A percentile compares a stretch with the other conserved stretches of the same genome.
These are phyloP conservation scores for Hydrochoerus hydrochaeris DNA, from an alignment of 2,113 vertebrate genomes.

Conservation along the genomic window DNA sequence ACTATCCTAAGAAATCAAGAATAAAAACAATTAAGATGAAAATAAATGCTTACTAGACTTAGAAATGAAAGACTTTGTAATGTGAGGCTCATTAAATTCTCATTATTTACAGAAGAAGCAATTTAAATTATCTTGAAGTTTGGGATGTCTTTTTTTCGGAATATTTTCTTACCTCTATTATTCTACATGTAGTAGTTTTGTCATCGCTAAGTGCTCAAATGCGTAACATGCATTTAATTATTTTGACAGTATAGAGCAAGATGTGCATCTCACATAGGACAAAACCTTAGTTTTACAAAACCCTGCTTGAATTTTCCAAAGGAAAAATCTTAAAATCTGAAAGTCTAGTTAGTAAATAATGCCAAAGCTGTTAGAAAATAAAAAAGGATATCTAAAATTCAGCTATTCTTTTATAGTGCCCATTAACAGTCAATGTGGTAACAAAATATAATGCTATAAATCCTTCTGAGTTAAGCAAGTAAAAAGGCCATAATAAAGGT, in stretches of 20 bases:
- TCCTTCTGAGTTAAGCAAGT: constrained; percentile 69
- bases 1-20: constrained; percentile 6
- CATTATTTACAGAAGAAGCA: constrained; percentile 84
- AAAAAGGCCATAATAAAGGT: constrained; percentile 80
- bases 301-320: constrained; percentile 64
- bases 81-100: constrained; percentile 83
- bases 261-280: constrained; percentile 67
- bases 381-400: constrained; percentile 74
- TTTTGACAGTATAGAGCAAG: constrained; percentile 78
- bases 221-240: constrained; percentile 84
- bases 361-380: constrained; percentile 73
- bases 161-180: constrained; percentile 77
- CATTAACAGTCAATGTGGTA: constrained; percentile 76
- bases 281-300: constrained; percentile 65
- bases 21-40: constrained; percentile 77
- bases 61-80: constrained; percentile 76
- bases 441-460: constrained; percentile 75
- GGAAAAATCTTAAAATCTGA: constrained; percentile 75
- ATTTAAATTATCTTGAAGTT: constrained; percentile 78
- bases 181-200: constrained; percentile 80
- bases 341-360: constrained; percentile 76
- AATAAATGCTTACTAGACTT: constrained; percentile 69
- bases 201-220: constrained; percentile 81
- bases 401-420: constrained; percentile 77
- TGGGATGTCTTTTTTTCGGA: neutral